Evolutionary conservation across 2,113 vertebrate genomes (phyloP).

Genomic region (Myiozetetes cayanensis): DNA sequence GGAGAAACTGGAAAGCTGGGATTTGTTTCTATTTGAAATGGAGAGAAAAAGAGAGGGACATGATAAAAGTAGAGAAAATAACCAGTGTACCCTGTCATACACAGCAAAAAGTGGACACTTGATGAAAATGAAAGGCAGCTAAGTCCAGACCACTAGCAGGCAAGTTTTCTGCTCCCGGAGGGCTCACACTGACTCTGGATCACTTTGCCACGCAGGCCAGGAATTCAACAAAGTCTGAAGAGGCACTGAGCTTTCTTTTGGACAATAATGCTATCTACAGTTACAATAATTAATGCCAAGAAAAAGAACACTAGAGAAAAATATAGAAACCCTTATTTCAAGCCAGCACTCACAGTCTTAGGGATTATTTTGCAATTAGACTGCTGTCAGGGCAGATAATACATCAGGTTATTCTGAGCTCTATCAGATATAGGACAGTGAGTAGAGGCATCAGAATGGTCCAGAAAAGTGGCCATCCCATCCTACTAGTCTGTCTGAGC

Average conservation of each 20-base stretch:
- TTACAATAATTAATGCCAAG: not conserved
- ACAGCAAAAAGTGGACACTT: not conserved
- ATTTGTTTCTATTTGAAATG: not conserved
- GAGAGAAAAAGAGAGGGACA: not conserved
- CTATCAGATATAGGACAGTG: not conserved
- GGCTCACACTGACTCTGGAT: not conserved
- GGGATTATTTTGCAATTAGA: not conserved
- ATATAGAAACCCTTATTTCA: not conserved
- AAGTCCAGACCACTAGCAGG: not conserved
- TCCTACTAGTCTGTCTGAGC: not conserved
- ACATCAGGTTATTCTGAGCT: not conserved
- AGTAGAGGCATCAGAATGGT: not conserved
- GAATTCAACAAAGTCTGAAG: not conserved
- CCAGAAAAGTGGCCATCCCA: not conserved
- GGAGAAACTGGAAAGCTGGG: not conserved
- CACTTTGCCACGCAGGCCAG: not conserved
- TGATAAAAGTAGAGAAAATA: slow-evolving; percentile 7
- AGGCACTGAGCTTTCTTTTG: not conserved
- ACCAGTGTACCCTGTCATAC: not conserved
- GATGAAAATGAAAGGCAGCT: not conserved
- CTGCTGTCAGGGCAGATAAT: not conserved
- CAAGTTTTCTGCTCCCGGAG: not conserved
- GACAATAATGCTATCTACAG: not conserved
- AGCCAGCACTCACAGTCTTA: not conserved
- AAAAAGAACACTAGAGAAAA: not conserved